phyloP scores from a whole-genome alignment of 2,113 vertebrate genomes.

The Muscicapa adusta region DNA sequence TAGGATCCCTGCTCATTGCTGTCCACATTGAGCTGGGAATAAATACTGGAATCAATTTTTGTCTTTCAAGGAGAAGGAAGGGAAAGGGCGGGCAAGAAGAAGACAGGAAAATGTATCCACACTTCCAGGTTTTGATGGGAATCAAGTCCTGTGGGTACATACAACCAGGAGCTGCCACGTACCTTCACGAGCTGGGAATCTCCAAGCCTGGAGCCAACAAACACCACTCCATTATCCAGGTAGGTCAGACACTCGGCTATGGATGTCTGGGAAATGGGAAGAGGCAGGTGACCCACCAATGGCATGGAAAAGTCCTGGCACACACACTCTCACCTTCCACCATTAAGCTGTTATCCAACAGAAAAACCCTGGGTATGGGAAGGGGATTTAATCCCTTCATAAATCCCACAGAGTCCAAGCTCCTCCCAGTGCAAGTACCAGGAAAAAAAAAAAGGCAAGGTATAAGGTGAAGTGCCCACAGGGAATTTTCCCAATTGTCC shows the following conservation, averaged over 20 bases:
- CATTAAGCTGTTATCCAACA: neutral
- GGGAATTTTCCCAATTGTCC: neutral
- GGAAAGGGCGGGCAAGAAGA: neutral
- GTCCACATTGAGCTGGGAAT: slow-evolving; percentile 89
- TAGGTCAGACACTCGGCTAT: slow-evolving; percentile 97
- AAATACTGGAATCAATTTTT: neutral
- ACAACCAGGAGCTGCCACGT: neutral
- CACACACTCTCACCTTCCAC: neutral
- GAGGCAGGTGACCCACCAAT: neutral
- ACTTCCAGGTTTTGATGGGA: neutral
- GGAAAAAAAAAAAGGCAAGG: neutral
- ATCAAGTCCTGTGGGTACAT: accelerated
- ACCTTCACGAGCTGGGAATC: slow-evolving; percentile 99
- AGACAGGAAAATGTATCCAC: neutral
- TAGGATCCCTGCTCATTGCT: slow-evolving; percentile 98
- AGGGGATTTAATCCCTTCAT: neutral
- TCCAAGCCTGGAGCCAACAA: slow-evolving; percentile 94
- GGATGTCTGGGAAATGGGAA: slow-evolving; percentile 80
- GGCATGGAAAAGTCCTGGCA: neutral
- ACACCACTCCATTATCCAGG: slow-evolving; percentile 96
- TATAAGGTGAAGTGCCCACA: no score
- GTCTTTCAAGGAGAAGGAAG: neutral
- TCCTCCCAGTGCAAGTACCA: neutral
- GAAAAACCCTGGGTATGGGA: neutral
- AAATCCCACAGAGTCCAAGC: neutral